Percentiles rank a stretch among this genome's conserved stretches.
phyloP scores from a whole-genome alignment of 92 coral and sea anemone species.

The Phenganax subtilis region DNA sequence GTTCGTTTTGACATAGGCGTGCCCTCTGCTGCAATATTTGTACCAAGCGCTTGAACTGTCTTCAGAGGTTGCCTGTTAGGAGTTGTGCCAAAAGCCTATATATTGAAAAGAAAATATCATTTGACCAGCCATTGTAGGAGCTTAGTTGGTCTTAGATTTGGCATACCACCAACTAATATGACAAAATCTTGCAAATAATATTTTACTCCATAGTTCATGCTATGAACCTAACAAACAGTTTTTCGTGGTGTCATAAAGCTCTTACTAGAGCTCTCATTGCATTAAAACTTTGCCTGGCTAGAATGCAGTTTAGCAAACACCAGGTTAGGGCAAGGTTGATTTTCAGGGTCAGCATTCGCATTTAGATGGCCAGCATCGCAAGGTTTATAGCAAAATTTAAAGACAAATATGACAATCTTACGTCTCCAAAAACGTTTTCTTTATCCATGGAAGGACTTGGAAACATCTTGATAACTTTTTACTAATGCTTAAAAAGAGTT shows the following conservation, averaged over 20 bases:
- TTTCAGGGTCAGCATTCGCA: too few relatives aligned
- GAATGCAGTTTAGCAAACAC: neutral
- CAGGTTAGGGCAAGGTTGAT: neutral
- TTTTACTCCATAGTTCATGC: too few relatives aligned
- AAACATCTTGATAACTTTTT: constrained; percentile 31
- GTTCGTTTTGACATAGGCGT: constrained; percentile 6
- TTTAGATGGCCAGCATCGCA: too few relatives aligned
- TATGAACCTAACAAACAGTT: too few relatives aligned
- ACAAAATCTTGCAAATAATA: too few relatives aligned
- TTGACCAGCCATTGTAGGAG: too few relatives aligned
- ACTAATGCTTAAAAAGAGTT: neutral
- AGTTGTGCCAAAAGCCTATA: constrained; percentile 56
- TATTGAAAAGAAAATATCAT: neutral
- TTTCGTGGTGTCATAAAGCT: too few relatives aligned
- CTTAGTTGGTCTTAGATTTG: too few relatives aligned
- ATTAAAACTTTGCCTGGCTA: neutral
- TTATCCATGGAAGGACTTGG: constrained; percentile 37
- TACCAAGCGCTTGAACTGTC: constrained; percentile 59
- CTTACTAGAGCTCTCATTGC: too few relatives aligned
- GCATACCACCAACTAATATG: too few relatives aligned
- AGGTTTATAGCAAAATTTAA: neutral
- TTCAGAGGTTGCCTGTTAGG: constrained; percentile 78
- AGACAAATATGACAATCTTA: constrained; percentile 12
- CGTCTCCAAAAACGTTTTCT: constrained; percentile 47
- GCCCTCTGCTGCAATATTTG: constrained; percentile 45